Base-by-base conservation (phyloP, 1,140 invertebrate species). In the Physella acuta region DNA sequence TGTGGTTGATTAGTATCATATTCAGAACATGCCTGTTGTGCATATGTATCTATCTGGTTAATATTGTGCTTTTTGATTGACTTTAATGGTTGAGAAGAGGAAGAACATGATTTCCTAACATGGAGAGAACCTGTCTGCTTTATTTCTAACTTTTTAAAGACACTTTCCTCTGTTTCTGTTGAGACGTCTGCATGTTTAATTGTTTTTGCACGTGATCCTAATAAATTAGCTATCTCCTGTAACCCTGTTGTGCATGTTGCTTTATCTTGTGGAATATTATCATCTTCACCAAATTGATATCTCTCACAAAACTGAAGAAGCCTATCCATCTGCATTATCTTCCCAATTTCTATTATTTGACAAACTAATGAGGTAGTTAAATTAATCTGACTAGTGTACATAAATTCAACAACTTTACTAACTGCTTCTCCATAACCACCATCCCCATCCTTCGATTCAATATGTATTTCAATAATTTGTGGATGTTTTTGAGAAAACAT, bases 401-500 rank as follows among this genome's bases (percentile, higher is more conserved):
- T 81, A 62, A 78, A 86, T 31, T 84, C 82, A 39, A 86, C 73
- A 30, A 86, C 76, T 36, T 76, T 78, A 16, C 71, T 44, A 2
- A 84, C 78, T 52, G 82, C 83, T 24, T 75, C 71, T 34, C 72
- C 73, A 67, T 81, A 81, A 11, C 71, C 72, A 49, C 73, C 65
- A 3, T 73, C 72, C 28, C 76, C 78, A 26, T 63, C 74, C 17
- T 37, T 71, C 1, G 76, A 76, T 52, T 82, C 80, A 36, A 84
- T 82, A 26, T 82, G 81, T 33, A 84, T 82, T 73, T 84, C 83
- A 33, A 84, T 83, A 17, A 85, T 74, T 70, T 86, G 80, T 24
- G 82, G 79, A 0, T 66, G 72, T 72, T 81, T 82, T 58, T 83
- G 79, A 17, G 80, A 81, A 60, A 82, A 84, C 28, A 74, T 75